Conservation (phyloP, 2,797 vertebrate genomes). For the Paedocypris micromegethes region DNA sequence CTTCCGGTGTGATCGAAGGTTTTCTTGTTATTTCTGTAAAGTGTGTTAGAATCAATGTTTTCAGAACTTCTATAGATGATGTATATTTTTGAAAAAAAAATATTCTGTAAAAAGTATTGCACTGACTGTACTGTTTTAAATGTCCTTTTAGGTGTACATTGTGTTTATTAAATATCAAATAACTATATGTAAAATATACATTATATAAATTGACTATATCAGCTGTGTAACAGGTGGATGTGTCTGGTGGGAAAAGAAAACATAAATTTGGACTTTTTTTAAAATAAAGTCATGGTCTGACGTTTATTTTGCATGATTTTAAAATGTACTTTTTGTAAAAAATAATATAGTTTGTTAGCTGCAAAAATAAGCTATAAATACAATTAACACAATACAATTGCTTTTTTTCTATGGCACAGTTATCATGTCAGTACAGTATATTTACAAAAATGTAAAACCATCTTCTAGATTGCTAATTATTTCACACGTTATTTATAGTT, state of each 20-base stretch:
- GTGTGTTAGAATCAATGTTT: constrained; percentile 43
- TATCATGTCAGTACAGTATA: constrained; percentile 14
- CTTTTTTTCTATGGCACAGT: neutral
- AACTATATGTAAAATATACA: constrained; percentile 51
- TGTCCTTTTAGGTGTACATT: constrained; percentile 60
- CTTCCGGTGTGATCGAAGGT: constrained; percentile 38
- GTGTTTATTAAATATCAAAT: constrained; percentile 62
- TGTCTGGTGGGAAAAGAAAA: constrained; percentile 39
- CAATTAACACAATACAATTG: neutral
- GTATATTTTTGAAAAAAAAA: constrained; percentile 68
- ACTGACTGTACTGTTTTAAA: constrained; percentile 62
- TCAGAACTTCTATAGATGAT: constrained; percentile 51
- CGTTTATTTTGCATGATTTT: constrained; percentile 21
- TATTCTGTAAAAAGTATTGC: constrained; percentile 64
- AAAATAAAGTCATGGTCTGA: constrained; percentile 19
- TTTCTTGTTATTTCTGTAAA: constrained; percentile 50
- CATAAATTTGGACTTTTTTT: constrained; percentile 51
- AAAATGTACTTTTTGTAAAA: neutral
- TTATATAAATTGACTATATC: constrained; percentile 33
- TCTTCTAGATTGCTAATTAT: no score
- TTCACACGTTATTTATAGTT: no score
- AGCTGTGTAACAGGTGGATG: constrained; percentile 46
- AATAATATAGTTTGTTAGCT: constrained; percentile 14
- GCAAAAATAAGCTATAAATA: constrained; percentile 6
- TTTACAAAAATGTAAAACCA: neutral